Percentiles rank a stretch among this genome's conserved stretches.
Evolutionary conservation across 35 echinoderm and acorn worm species (phyloP).

Genomic region (Strongylocentrotus purpuratus): DNA sequence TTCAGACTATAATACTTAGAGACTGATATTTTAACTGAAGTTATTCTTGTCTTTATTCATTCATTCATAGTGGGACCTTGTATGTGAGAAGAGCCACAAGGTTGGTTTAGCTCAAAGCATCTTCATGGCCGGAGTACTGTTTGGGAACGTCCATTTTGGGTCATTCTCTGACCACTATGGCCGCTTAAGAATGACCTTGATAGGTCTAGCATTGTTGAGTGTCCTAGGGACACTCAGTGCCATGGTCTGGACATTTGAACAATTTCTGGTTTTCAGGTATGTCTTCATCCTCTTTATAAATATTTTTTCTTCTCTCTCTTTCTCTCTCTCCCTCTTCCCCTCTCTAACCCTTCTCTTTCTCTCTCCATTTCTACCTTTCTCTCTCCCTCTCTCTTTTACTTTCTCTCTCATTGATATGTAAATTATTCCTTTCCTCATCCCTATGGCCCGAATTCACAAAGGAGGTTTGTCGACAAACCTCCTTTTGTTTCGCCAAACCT

Average conservation of each 20-base stretch:
- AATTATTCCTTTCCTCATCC: too few species aligned
- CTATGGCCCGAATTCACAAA: too few species aligned
- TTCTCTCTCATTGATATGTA: too few species aligned
- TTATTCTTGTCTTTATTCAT: slow-evolving; percentile 19
- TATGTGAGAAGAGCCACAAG: slow-evolving; percentile 79
- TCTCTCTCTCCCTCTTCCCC: background rate
- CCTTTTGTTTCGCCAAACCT: too few species aligned
- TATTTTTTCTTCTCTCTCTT: background rate
- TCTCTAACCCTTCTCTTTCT: too few species aligned
- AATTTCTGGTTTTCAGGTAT: slow-evolving; percentile 77
- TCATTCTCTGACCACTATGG: slow-evolving; percentile 76
- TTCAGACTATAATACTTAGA: background rate
- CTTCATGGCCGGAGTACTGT: slow-evolving; percentile 80
- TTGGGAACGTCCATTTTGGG: slow-evolving; percentile 66
- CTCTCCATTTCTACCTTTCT: background rate
- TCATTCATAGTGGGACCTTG: slow-evolving; percentile 79
- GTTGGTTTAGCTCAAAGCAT: slow-evolving; percentile 66
- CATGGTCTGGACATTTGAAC: slow-evolving; percentile 49
- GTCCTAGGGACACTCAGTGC: slow-evolving; percentile 53
- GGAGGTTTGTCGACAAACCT: too few species aligned
- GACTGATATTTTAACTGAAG: background rate
- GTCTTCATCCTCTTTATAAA: background rate
- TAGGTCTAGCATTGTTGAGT: slow-evolving; percentile 51
- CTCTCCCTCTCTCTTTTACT: too few species aligned
- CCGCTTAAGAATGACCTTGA: slow-evolving; percentile 43